Percentiles rank a stretch among this genome's conserved stretches.
Evolutionary conservation across 2,888 invertebrate genomes (phyloP).

Genomic region (Synanthedon tipuliformis): DNA sequence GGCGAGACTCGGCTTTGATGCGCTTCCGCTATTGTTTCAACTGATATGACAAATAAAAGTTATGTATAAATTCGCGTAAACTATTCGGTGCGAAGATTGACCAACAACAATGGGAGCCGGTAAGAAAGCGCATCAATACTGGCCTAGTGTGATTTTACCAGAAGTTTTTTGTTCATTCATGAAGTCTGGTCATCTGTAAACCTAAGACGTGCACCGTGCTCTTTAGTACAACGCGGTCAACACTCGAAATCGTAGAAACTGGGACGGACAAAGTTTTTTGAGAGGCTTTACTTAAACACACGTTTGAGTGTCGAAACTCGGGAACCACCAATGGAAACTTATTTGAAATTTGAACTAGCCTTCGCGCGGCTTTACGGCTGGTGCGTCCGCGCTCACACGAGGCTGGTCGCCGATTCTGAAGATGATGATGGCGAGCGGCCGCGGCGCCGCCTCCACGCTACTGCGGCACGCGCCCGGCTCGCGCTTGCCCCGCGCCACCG

Average conservation of each 20-base stretch:
- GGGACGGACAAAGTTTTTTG: background rate
- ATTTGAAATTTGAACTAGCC: constrained; percentile 12
- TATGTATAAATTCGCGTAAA: background rate
- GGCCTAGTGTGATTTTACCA: background rate
- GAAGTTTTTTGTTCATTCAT: background rate
- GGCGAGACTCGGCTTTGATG: background rate
- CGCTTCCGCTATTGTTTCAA: background rate
- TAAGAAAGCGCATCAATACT: background rate
- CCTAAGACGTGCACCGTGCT: background rate
- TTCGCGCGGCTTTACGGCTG: constrained; percentile 16
- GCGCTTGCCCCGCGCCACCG: constrained; percentile 18
- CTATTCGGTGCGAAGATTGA: background rate
- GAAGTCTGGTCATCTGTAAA: background rate
- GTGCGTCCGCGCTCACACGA: constrained; percentile 36
- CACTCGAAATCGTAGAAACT: background rate
- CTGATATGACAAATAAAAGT: background rate
- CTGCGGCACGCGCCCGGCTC: constrained; percentile 61
- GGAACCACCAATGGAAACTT: constrained; percentile 25
- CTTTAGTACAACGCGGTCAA: background rate
- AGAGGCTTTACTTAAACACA: constrained; percentile 3
- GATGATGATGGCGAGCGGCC: constrained; percentile 39
- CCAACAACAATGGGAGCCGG: constrained; percentile 9
- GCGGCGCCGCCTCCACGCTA: constrained; percentile 64
- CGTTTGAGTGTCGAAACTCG: constrained; percentile 25
- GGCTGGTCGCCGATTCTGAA: constrained; percentile 20